phyloP scores from a whole-genome alignment of 2,797 vertebrate genomes.

The Cirrhinus mrigala region DNA sequence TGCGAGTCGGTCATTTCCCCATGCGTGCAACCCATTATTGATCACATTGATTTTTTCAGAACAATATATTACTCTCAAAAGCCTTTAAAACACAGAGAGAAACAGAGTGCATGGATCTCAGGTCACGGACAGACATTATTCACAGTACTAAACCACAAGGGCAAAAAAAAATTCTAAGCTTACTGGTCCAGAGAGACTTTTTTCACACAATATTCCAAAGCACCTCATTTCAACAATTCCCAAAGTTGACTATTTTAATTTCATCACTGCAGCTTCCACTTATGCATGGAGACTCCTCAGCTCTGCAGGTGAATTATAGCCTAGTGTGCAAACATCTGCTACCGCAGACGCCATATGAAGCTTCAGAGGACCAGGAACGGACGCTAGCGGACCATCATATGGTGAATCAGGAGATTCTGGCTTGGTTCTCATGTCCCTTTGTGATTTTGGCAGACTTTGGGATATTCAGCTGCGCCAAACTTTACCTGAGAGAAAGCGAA shows the following conservation, averaged over 20 bases:
- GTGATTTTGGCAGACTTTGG: conserved; percentile 19
- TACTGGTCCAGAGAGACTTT: not conserved
- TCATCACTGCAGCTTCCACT: not conserved
- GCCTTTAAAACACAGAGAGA: not conserved
- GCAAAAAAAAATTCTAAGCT: not conserved
- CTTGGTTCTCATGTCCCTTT: not conserved
- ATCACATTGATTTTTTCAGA: conserved; percentile 52
- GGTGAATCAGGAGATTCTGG: not conserved
- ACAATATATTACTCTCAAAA: conserved; percentile 32
- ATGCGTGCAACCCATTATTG: conserved; percentile 39
- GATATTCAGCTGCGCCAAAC: not conserved
- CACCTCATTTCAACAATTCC: not conserved
- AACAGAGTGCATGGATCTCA: not conserved
- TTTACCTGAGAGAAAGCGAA: conserved; percentile 5
- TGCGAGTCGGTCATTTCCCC: conserved; percentile 17
- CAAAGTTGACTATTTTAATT: not conserved
- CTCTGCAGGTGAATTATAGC: conserved; percentile 2
- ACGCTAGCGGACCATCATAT: conserved; percentile 28
- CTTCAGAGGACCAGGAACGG: not conserved
- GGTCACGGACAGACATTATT: not conserved
- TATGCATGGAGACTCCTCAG: not conserved
- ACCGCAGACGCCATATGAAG: conserved; percentile 50
- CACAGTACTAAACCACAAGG: not conserved
- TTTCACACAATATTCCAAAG: not conserved
- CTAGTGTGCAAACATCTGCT: conserved; percentile 38